Evolutionary conservation across 2,797 vertebrate species (phyloP).

Genomic region (Odontamblyopus lacepedii): DNA sequence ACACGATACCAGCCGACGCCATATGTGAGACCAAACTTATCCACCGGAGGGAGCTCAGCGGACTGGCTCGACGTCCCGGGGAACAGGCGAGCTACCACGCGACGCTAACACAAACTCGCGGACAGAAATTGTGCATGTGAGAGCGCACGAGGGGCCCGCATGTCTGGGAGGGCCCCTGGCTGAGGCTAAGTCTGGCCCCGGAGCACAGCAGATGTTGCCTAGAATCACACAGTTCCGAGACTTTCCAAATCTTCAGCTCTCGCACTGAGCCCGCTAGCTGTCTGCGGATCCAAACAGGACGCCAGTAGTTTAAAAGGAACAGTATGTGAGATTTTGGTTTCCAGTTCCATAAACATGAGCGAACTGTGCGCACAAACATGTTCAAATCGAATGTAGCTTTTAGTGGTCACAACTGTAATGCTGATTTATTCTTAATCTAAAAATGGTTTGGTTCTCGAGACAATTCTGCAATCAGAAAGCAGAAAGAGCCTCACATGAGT

Average conservation of each 20-base stretch:
- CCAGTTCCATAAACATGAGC: too few relatives aligned
- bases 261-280: not conserved
- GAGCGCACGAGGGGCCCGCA: conserved; percentile 3
- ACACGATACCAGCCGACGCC: conserved; percentile 23
- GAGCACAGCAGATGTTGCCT: conserved; percentile 56
- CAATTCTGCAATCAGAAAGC: too few relatives aligned
- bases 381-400: too few relatives aligned
- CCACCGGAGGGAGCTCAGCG: conserved; percentile 13
- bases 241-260: not conserved
- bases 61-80: conserved; percentile 28
- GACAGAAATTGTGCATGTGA: not conserved
- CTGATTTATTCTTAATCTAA: too few relatives aligned
- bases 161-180: conserved; percentile 36
- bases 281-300: not conserved
- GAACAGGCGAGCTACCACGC: conserved; percentile 15
- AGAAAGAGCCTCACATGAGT: too few relatives aligned
- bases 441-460: too few relatives aligned
- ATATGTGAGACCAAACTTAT: conserved; percentile 37
- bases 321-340: too few relatives aligned
- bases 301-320: not conserved
- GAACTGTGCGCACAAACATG: too few relatives aligned
- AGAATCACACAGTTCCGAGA: conserved; percentile 22
- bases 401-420: too few relatives aligned
- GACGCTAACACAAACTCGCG: not conserved
- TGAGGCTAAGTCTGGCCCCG: conserved; percentile 40